Conservation (phyloP, 92 coral and sea anemone species). For the Nematostella vectensis region DNA sequence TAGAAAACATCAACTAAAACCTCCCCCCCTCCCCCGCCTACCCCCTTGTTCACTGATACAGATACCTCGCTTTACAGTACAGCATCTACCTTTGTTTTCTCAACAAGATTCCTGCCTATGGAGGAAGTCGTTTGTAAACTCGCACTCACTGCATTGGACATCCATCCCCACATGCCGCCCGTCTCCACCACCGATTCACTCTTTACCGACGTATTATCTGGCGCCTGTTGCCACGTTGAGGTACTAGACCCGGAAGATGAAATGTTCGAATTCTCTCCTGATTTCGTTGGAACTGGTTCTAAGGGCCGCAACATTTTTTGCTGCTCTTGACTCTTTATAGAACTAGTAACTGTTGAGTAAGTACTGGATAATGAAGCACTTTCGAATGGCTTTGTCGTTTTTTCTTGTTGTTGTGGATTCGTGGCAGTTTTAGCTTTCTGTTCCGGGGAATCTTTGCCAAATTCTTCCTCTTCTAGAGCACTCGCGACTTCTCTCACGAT, state of each 20-base stretch:
- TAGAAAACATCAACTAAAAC: not conserved
- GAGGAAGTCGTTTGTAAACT: conserved; percentile 90
- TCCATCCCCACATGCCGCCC: conserved; percentile 94
- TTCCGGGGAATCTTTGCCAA: conserved; percentile 37
- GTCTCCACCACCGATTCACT: conserved; percentile 22
- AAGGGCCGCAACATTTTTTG: conserved; percentile 54
- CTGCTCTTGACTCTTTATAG: conserved; percentile 45
- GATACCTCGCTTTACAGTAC: too few relatives aligned
- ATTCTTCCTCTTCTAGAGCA: conserved; percentile 83
- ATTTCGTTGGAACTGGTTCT: not conserved
- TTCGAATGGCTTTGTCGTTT: conserved; percentile 6
- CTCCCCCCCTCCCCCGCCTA: too few relatives aligned
- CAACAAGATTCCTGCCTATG: conserved; percentile 89
- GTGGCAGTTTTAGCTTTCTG: conserved; percentile 1
- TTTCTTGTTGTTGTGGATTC: conserved; percentile 12
- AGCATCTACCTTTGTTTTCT: conserved; percentile 99
- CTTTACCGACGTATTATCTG: too few relatives aligned
- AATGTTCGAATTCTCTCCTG: conserved; percentile 6
- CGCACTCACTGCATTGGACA: conserved; percentile 80
- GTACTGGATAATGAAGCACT: conserved; percentile 3
- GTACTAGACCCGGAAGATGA: too few relatives aligned
- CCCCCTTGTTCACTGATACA: too few relatives aligned
- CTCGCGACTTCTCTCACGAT: conserved; percentile 89
- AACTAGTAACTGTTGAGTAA: too few relatives aligned
- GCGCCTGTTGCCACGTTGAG: conserved; percentile 61